phyloP scores from a whole-genome alignment of 64 coral and sea anemone genomes.

The Orbicella faveolata region DNA sequence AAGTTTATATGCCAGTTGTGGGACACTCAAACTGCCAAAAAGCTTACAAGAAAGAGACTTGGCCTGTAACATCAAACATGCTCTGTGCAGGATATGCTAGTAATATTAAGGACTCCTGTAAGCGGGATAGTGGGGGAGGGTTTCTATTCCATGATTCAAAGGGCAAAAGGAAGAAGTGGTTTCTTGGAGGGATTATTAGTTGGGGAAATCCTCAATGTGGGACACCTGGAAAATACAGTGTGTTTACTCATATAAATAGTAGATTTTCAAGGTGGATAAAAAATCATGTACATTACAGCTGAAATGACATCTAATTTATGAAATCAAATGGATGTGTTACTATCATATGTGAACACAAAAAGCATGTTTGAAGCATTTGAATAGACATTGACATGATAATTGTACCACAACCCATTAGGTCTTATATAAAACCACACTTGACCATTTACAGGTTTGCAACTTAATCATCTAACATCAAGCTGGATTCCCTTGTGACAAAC shows the following conservation, averaged over 20 bases:
- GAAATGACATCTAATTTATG: background rate
- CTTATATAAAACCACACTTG: too few species aligned
- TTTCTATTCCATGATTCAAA: slow-evolving; percentile 71
- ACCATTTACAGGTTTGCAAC: too few species aligned
- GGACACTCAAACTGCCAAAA: slow-evolving; percentile 53
- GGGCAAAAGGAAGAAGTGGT: slow-evolving; percentile 68
- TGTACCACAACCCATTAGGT: too few species aligned
- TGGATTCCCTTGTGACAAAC: too few species aligned
- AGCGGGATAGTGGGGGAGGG: slow-evolving; percentile 82
- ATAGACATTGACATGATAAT: too few species aligned
- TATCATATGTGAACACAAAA: too few species aligned
- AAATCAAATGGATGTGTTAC: background rate
- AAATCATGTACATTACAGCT: slow-evolving; percentile 46
- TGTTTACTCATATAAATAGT: slow-evolving; percentile 70
- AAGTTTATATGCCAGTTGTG: slow-evolving; percentile 70
- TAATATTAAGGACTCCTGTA: slow-evolving; percentile 67
- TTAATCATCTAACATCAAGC: too few species aligned
- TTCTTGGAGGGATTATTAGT: slow-evolving; percentile 82
- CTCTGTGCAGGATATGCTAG: slow-evolving; percentile 76
- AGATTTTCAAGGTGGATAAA: slow-evolving; percentile 85
- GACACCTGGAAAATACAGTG: slow-evolving; percentile 89
- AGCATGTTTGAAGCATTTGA: too few species aligned
- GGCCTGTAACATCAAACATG: slow-evolving; percentile 86
- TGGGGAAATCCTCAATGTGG: slow-evolving; percentile 91
- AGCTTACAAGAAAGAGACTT: slow-evolving; percentile 61